A percentile compares a stretch with the other conserved stretches of the same genome.
phyloP scores from a whole-genome alignment of 2,113 vertebrate genomes.

The Myxocyprinus asiaticus region DNA sequence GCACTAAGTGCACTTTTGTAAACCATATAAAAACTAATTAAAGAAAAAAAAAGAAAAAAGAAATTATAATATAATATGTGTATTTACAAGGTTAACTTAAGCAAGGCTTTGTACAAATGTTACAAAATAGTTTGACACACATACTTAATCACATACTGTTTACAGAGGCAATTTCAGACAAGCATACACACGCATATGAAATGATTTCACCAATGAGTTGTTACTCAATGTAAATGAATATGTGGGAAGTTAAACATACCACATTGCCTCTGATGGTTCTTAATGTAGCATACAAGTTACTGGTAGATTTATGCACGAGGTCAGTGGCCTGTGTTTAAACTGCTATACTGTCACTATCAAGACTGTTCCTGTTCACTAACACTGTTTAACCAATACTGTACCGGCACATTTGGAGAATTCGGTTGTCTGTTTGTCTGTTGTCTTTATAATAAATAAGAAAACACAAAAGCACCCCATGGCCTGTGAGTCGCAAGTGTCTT shows the following conservation, averaged over 20 bases:
- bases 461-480: conserved; percentile 24
- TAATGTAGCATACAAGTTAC: background rate
- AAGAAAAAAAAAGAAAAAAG: conserved; percentile 61
- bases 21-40: conserved; percentile 74
- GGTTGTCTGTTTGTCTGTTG: background rate
- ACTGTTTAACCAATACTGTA: conserved; percentile 55
- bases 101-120: conserved; percentile 83
- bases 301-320: conserved; percentile 9
- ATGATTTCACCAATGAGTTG: conserved; percentile 21
- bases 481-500: conserved; percentile 49
- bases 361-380: conserved; percentile 33
- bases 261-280: conserved; percentile 26
- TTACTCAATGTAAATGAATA: conserved; percentile 12
- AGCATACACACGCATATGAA: conserved; percentile 4
- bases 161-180: conserved; percentile 57
- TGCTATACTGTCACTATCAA: conserved; percentile 20
- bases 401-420: conserved; percentile 18
- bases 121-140: conserved; percentile 74
- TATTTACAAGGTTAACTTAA: conserved; percentile 82
- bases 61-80: conserved; percentile 70
- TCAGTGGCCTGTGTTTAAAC: conserved; percentile 21
- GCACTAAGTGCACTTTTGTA: conserved; percentile 74
- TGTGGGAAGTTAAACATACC: conserved; percentile 8
- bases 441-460: background rate
- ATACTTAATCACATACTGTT: conserved; percentile 56